These are phyloP conservation scores for Amblyteles armatorius DNA, from an alignment of 2,888 invertebrate genomes.

Conservation along the genomic window DNA sequence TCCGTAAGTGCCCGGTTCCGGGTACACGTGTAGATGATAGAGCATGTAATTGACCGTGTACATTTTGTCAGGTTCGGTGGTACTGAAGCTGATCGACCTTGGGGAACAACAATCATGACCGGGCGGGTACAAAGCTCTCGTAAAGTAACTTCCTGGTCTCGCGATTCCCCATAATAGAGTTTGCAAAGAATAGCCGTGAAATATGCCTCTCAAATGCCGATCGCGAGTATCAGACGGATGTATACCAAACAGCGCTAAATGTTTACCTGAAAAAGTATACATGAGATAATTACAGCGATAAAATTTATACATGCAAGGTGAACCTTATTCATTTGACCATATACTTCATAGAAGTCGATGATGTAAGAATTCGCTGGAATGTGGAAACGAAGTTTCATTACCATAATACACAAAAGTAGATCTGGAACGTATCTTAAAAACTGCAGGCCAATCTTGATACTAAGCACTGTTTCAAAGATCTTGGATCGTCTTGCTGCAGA, in stretches of 20 bases:
- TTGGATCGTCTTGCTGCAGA: too few relatives aligned
- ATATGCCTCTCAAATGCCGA: conserved; percentile 84
- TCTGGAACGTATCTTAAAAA: too few relatives aligned
- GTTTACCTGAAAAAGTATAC: conserved; percentile 84
- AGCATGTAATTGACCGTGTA: conserved; percentile 86
- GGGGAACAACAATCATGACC: conserved; percentile 86
- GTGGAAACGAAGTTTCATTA: too few relatives aligned
- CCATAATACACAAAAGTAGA: too few relatives aligned
- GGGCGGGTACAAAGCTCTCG: conserved; percentile 85
- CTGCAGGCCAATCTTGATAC: too few relatives aligned
- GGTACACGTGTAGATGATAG: conserved; percentile 85
- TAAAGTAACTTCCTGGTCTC: conserved; percentile 84
- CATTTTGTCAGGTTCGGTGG: conserved; percentile 85
- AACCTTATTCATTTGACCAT: not conserved
- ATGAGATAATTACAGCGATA: not conserved
- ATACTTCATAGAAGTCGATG: too few relatives aligned
- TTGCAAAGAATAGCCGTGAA: conserved; percentile 85
- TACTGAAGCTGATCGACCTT: conserved; percentile 85
- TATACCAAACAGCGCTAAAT: conserved; percentile 85
- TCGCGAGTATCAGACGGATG: conserved; percentile 86
- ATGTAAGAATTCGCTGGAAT: too few relatives aligned
- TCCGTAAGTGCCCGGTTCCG: conserved; percentile 82
- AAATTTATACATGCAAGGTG: not conserved
- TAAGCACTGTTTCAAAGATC: too few relatives aligned
- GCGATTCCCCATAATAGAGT: conserved; percentile 80